phyloP scores from a whole-genome alignment of 2,797 vertebrate species.

The Chelmon rostratus region DNA sequence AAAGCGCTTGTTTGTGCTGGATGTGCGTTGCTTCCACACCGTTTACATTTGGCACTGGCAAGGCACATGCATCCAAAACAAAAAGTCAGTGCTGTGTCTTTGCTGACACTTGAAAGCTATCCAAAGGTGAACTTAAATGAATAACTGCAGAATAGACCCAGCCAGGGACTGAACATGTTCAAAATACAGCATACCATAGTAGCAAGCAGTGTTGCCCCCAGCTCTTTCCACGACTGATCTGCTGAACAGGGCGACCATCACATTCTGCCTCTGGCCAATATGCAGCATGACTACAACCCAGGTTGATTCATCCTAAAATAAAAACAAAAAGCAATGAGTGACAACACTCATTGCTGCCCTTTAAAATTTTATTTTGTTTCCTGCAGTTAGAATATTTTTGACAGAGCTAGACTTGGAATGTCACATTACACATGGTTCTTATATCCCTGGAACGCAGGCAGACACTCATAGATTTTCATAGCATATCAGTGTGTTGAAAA shows the following conservation, averaged over 20 bases:
- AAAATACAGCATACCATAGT: neutral
- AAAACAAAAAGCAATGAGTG: too few species aligned
- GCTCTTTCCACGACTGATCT: neutral
- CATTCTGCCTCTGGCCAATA: neutral
- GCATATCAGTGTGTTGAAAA: too few species aligned
- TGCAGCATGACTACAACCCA: neutral
- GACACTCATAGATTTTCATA: too few species aligned
- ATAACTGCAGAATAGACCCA: neutral
- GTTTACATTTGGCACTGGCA: neutral
- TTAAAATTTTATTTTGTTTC: too few species aligned
- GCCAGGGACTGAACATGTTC: neutral
- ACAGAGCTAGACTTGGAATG: too few species aligned
- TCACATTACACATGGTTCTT: too few species aligned
- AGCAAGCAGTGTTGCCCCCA: neutral
- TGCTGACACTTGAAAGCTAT: neutral
- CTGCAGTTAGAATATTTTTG: too few species aligned
- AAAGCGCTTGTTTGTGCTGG: neutral
- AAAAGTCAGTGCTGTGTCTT: neutral
- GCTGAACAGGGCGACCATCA: neutral
- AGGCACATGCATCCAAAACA: neutral
- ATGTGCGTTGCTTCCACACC: slow-evolving; percentile 3
- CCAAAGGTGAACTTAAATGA: neutral
- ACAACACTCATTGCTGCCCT: too few species aligned
- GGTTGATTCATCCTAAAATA: too few species aligned
- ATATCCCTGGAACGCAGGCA: too few species aligned